Evolutionary conservation across 2,113 vertebrate genomes (phyloP), one percentile per base, ranked within the genome.

Genomic region (Climacteris rufus): DNA sequence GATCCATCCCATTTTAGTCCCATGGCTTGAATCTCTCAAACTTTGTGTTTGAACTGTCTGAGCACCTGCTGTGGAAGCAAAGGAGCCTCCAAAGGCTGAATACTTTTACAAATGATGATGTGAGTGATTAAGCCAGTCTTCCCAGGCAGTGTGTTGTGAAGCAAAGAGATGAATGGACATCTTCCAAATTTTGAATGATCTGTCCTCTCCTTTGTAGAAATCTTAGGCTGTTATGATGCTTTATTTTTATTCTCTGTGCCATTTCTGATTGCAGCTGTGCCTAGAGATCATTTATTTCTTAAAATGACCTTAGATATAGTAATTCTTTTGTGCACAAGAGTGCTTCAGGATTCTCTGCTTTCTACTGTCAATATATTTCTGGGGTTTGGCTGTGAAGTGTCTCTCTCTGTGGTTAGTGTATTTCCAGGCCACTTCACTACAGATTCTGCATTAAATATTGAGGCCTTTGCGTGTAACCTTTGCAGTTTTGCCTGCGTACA

Each of bases 381-480:
- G 35, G 11, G 6, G 5, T 60, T 87, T 71, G 52, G 14, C 49
- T 56, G 24, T 45, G 37, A 71, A 75, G 10, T 40, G 12, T 82
- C 37, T 83, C 45, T 79, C 35, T 64, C 56, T 56, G 35, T 42
- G 25, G 59, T 69, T 79, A 37, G 30, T 61, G 49, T 49, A 39
- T 80, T 95, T 94, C 74, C 61, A 89, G 47, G 24, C 78, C 0
- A 0, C 54, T 80, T 87, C 39, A 66, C 25, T 75, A n/a, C 64
- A 75, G 35, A 40, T 33, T 90, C 60, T 78, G 4, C 69, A 71
- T 87, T 87, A 83, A 95, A 71, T 87, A 87, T 66, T 89, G 66
- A 84, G 35, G 60, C 42, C 89, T 71, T 21, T 59, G 33, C 0
- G 0, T 45, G 31, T 69, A 79, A 24, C 53, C 65, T 65, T 61